A percentile compares a stretch with the other conserved stretches of the same genome.
Conservation (phyloP, 2,797 vertebrate species). For the Aldrovandia affinis region DNA sequence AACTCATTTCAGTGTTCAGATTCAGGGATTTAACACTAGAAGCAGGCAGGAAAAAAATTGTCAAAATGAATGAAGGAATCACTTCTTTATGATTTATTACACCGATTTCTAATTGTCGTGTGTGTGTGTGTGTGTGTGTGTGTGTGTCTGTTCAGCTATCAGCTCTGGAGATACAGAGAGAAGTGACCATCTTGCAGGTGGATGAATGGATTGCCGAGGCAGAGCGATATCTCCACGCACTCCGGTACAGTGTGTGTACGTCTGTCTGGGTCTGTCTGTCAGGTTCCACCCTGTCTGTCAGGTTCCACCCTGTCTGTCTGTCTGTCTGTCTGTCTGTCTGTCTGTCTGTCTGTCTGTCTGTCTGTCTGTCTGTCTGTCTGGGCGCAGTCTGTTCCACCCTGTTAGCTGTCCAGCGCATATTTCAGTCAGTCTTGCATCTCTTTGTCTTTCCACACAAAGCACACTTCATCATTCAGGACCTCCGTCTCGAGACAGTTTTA, state of each 20-base stretch:
- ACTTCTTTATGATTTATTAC: too few relatives aligned
- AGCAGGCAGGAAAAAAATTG: too few relatives aligned
- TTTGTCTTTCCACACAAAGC: too few relatives aligned
- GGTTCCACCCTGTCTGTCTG: background rate
- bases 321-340: background rate
- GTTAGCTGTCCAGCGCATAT: too few relatives aligned
- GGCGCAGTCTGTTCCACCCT: too few relatives aligned
- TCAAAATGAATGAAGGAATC: too few relatives aligned
- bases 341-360: background rate
- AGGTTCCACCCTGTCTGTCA: background rate
- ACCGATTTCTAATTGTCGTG: background rate
- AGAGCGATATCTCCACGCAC: conserved; percentile 56
- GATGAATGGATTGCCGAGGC: conserved; percentile 69
- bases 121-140: background rate
- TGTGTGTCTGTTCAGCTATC: conserved; percentile 39
- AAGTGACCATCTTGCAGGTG: conserved; percentile 55
- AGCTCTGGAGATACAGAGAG: conserved; percentile 63
- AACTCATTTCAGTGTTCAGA: too few relatives aligned
- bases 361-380: background rate
- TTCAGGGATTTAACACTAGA: too few relatives aligned
- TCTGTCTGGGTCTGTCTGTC: too few relatives aligned
- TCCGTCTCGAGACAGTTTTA: too few relatives aligned
- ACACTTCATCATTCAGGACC: too few relatives aligned
- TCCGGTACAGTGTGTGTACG: conserved; percentile 51
- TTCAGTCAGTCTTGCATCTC: too few relatives aligned